Conservation (phyloP, 35 echinoderm and acorn worm species). For the Heliocidaris tuberculata region DNA sequence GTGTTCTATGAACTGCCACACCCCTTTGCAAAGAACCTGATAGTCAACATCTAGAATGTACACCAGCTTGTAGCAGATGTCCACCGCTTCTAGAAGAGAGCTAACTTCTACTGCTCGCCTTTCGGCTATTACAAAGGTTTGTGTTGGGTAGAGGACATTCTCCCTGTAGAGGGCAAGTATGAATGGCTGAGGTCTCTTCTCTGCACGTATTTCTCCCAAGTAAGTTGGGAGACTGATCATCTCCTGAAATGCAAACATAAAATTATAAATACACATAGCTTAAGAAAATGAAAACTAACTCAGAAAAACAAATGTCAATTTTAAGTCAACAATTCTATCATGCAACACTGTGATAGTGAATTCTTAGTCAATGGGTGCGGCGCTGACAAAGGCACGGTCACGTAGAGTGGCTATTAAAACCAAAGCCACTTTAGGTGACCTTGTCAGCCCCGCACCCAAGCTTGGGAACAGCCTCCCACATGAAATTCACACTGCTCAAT, state of each 20-base stretch:
- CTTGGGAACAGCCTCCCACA: too few relatives aligned
- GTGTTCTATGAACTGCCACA: conserved; percentile 37
- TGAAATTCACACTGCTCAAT: too few relatives aligned
- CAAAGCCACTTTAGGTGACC: too few relatives aligned
- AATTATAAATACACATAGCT: conserved; percentile 33
- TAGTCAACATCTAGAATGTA: conserved; percentile 38
- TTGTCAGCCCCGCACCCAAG: too few relatives aligned
- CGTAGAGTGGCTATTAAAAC: too few relatives aligned
- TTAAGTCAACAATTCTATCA: conserved; percentile 13
- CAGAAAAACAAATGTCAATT: conserved; percentile 36
- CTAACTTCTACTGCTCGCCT: conserved; percentile 33
- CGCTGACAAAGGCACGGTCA: too few relatives aligned
- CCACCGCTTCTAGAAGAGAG: conserved; percentile 36
- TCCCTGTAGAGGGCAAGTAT: conserved; percentile 29
- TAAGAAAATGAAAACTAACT: conserved; percentile 38
- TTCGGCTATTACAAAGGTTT: conserved; percentile 31
- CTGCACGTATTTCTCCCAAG: conserved; percentile 32
- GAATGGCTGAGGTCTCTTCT: conserved; percentile 36
- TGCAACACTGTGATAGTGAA: too few relatives aligned
- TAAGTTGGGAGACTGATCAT: conserved; percentile 33
- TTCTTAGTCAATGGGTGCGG: too few relatives aligned
- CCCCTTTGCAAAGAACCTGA: conserved; percentile 36
- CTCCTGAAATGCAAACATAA: conserved; percentile 33
- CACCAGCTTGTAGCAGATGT: conserved; percentile 36
- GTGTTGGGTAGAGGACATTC: conserved; percentile 28